Evolutionary conservation across 2,113 vertebrate genomes (phyloP).

Genomic region (Chitala chitala): DNA sequence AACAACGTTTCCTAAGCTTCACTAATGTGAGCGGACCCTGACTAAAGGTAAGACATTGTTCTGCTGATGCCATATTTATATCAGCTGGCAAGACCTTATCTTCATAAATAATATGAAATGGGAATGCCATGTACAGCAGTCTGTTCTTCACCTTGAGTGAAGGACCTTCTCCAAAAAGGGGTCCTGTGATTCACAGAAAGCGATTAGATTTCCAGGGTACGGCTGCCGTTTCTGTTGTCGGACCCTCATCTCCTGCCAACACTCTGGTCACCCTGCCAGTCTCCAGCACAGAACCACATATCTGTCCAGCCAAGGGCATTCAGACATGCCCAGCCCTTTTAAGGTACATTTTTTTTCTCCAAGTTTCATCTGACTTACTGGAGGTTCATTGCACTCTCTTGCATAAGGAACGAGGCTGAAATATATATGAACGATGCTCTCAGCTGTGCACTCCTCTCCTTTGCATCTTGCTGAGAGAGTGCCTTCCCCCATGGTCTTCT

Average conservation of each 20-base stretch:
- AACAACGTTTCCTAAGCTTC: neutral
- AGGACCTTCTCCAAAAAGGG: neutral
- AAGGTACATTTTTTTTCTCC: neutral
- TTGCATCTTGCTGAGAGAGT: neutral
- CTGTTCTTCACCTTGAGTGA: neutral
- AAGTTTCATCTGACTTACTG: neutral
- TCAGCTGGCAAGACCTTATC: no score
- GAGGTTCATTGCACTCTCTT: neutral
- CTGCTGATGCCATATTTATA: neutral
- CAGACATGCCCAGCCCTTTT: neutral
- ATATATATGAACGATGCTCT: slow-evolving; percentile 10
- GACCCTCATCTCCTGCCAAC: neutral
- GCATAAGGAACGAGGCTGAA: slow-evolving; percentile 1
- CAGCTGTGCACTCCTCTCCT: neutral
- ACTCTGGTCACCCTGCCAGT: neutral
- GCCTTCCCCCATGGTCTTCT: slow-evolving; percentile 27
- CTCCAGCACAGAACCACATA: neutral
- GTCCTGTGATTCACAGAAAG: neutral
- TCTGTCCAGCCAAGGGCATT: neutral
- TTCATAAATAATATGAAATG: neutral
- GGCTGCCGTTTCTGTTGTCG: neutral
- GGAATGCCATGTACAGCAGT: neutral
- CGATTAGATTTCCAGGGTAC: neutral
- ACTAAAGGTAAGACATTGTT: neutral
- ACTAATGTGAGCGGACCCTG: neutral